Evolutionary conservation across 1,140 invertebrate species (phyloP).

Genomic region (Drosophila insularis): DNA sequence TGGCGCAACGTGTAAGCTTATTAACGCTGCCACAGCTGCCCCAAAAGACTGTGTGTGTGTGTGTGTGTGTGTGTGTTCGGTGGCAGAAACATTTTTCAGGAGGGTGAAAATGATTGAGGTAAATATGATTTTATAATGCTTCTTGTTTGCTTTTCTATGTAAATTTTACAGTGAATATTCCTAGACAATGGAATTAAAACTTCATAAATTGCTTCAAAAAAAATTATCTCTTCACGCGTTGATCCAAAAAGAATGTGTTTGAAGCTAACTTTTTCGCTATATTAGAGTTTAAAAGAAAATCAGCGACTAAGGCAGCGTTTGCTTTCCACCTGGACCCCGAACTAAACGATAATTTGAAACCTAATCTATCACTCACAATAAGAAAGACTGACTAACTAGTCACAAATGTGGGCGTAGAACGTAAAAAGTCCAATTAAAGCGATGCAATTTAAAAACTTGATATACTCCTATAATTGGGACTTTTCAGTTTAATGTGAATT

Average conservation of each 20-base stretch:
- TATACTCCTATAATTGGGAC: no score
- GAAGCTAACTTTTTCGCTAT: constrained; percentile 8
- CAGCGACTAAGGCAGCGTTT: no score
- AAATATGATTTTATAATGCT: constrained; percentile 21
- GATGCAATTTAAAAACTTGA: no score
- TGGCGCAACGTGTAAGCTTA: constrained; percentile 69
- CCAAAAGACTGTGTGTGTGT: constrained; percentile 13
- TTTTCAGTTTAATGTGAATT: no score
- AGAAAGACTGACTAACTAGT: no score
- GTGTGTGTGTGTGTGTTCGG: not conserved
- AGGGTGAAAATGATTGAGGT: not conserved
- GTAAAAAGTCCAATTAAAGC: no score
- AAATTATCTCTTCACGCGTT: not conserved
- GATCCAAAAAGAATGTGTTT: constrained; percentile 31
- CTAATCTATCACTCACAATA: no score
- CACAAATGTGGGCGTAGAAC: no score
- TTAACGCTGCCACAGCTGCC: constrained; percentile 54
- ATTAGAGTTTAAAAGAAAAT: not conserved
- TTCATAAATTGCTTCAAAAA: not conserved
- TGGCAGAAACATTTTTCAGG: not conserved
- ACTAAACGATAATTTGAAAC: no score
- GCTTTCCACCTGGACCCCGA: no score
- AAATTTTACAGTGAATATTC: constrained; percentile 43
- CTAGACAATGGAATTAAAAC: constrained; percentile 1
- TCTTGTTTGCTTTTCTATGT: constrained; percentile 68